These are phyloP conservation scores for Tribolium madens DNA, from an alignment of 1,140 invertebrate species.

Conservation along the genomic window DNA sequence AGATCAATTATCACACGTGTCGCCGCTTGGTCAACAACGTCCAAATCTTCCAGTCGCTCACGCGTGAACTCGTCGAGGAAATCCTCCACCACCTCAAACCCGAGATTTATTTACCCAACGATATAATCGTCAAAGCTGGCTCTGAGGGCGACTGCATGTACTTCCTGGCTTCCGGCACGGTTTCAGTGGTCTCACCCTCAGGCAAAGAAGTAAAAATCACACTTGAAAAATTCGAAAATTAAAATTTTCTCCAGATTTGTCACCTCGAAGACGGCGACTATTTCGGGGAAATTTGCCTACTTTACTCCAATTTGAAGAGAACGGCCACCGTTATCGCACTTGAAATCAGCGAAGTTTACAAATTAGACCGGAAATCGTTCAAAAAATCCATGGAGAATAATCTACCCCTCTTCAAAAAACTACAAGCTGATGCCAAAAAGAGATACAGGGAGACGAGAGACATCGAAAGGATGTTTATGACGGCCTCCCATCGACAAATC, in stretches of 20 bases:
- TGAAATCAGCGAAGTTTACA: conserved; percentile 70
- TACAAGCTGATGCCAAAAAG: conserved; percentile 54
- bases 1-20: conserved; percentile 58
- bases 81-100: conserved; percentile 54
- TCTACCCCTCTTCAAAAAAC: conserved; percentile 47
- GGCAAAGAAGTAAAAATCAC: conserved; percentile 68
- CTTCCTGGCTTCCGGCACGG: conserved; percentile 71
- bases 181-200: conserved; percentile 71
- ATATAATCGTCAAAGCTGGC: conserved; percentile 69
- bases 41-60: conserved; percentile 54
- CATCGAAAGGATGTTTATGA: conserved; percentile 47
- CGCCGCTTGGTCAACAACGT: conserved; percentile 57
- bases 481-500: not conserved
- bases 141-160: conserved; percentile 72
- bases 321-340: conserved; percentile 69
- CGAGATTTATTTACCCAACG: conserved; percentile 58
- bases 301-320: conserved; percentile 68
- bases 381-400: conserved; percentile 51
- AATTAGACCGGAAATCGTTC: conserved; percentile 67
- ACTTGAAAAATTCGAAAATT: not conserved
- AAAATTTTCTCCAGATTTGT: conserved; percentile 52
- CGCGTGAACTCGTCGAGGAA: conserved; percentile 48
- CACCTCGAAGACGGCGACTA: conserved; percentile 62
- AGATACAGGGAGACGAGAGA: conserved; percentile 49
- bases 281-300: conserved; percentile 64